Evolutionary conservation across 2,113 vertebrate genomes (phyloP).

Genomic region (Otus sunia): DNA sequence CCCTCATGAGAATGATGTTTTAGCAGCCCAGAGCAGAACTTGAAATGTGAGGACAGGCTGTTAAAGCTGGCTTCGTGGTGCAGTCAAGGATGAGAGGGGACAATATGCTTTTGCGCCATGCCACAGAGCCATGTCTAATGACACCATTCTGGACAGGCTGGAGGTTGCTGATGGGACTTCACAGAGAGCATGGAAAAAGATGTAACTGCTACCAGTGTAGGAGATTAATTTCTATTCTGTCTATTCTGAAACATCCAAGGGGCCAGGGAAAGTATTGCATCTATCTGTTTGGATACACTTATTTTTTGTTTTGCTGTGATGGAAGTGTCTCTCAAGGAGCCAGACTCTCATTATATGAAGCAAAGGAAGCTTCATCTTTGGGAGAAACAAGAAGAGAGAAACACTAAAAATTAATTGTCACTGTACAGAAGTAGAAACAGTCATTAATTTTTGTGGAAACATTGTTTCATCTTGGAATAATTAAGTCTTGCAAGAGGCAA

Average conservation of each 20-base stretch:
- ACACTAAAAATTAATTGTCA: neutral
- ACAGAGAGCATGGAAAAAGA: neutral
- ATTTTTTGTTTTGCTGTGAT: neutral
- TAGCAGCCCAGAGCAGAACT: neutral
- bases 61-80: neutral
- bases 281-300: neutral
- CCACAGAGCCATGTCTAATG: neutral
- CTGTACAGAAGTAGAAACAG: neutral
- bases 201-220: neutral
- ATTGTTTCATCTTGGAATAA: neutral
- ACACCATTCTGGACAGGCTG: neutral
- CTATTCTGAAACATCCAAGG: neutral
- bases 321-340: neutral
- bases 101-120: neutral
- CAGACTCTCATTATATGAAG: neutral
- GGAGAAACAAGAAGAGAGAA: neutral
- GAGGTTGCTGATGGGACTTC: neutral
- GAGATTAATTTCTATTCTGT: neutral
- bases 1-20: slow-evolving; percentile 39
- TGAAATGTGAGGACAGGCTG: neutral
- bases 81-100: neutral
- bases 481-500: neutral
- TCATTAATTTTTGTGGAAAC: neutral
- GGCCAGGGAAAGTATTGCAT: neutral
- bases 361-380: neutral